Percentiles rank a stretch among this genome's conserved stretches.
phyloP scores from a whole-genome alignment of 1,140 invertebrate species.

The Myzus persicae region DNA sequence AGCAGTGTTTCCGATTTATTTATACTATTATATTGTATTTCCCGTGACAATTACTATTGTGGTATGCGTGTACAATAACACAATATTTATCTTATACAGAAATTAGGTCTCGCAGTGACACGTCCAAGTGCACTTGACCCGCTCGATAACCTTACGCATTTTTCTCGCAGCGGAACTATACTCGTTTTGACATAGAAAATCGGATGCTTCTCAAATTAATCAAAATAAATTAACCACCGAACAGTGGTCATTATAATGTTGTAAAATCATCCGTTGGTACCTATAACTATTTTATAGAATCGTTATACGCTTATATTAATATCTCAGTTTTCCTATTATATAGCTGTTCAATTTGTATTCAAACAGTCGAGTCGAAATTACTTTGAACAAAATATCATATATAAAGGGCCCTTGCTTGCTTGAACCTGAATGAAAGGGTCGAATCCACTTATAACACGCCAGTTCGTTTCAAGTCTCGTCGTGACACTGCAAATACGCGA shows the following conservation, averaged over 20 bases:
- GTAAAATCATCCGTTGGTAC: not conserved
- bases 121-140: not conserved
- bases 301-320: not conserved
- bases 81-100: not conserved
- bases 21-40: too few species aligned
- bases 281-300: not conserved
- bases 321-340: not conserved
- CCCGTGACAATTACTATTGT: too few species aligned
- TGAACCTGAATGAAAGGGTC: not conserved
- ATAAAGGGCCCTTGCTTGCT: not conserved
- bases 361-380: not conserved
- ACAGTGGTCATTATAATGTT: not conserved
- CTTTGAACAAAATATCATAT: not conserved
- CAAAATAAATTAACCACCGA: not conserved
- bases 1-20: not conserved
- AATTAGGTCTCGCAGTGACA: not conserved
- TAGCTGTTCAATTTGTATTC: not conserved
- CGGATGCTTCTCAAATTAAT: not conserved
- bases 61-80: not conserved
- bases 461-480: not conserved
- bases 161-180: not conserved
- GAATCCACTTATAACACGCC: not conserved
- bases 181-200: not conserved
- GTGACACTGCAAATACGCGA: not conserved
- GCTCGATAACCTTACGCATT: not conserved